Evolutionary conservation across 2,888 invertebrate genomes (phyloP).

Genomic region (Hypselothyrea guttata): DNA sequence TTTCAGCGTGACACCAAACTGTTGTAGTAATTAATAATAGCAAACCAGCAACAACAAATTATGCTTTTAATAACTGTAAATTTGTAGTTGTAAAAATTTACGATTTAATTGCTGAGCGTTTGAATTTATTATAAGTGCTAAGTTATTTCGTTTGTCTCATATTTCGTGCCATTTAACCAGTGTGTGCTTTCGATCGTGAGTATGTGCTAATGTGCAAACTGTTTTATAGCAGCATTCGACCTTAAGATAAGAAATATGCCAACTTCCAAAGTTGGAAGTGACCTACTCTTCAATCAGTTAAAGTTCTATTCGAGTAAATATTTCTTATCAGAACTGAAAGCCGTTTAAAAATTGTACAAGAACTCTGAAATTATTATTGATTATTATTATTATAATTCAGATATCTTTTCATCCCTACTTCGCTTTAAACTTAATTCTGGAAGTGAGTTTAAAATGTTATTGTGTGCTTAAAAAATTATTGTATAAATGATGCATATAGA

Average conservation of each 20-base stretch:
- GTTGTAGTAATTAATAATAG: conserved; percentile 74
- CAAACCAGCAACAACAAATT: conserved; percentile 72
- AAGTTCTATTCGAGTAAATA: no score
- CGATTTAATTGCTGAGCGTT: conserved; percentile 72
- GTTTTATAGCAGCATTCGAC: conserved; percentile 35
- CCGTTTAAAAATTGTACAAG: no score
- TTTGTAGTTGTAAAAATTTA: conserved; percentile 78
- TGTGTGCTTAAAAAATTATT: no score
- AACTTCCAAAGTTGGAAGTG: no score
- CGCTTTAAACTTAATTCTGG: no score
- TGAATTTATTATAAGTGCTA: conserved; percentile 73
- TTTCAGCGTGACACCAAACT: conserved; percentile 76
- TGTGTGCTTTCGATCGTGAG: background rate
- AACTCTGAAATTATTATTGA: no score
- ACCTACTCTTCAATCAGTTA: no score
- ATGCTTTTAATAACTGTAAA: conserved; percentile 78
- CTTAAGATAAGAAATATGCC: conserved; percentile 41
- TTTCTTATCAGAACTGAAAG: no score
- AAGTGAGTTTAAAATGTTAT: no score
- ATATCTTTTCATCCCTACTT: no score
- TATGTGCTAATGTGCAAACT: conserved; percentile 4
- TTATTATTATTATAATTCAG: no score
- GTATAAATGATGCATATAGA: no score
- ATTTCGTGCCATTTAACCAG: conserved; percentile 18
- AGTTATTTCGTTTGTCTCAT: conserved; percentile 50